Percentiles rank a stretch among this genome's conserved stretches.
phyloP scores from a whole-genome alignment of 2,113 vertebrate species.

The Hassar affinis region DNA sequence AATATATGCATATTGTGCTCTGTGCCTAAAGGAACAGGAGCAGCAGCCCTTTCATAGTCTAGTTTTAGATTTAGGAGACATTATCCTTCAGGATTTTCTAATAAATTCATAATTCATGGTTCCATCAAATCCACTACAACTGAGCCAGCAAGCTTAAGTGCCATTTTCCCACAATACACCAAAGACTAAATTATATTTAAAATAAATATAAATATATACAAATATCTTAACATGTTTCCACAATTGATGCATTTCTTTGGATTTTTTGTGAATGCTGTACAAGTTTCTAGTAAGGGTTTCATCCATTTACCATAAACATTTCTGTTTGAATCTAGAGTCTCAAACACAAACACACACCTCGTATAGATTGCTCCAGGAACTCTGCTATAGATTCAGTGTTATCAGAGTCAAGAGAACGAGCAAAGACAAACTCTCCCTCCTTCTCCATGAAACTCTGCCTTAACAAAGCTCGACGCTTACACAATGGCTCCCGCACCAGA shows the following conservation, averaged over 20 bases:
- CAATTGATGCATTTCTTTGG: too few species aligned
- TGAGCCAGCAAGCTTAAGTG: too few species aligned
- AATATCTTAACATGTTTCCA: too few species aligned
- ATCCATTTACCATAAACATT: not conserved
- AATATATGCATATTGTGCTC: not conserved
- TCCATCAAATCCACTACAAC: too few species aligned
- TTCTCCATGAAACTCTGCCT: conserved; percentile 79
- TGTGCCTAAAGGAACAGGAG: not conserved
- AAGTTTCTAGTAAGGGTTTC: too few species aligned
- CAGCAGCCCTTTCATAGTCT: not conserved
- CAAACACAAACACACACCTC: conserved; percentile 68
- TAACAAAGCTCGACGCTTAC: conserved; percentile 78
- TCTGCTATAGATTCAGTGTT: conserved; percentile 82
- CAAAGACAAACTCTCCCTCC: conserved; percentile 87
- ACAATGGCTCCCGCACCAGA: conserved; percentile 79
- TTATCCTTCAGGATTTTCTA: not conserved
- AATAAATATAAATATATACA: too few species aligned
- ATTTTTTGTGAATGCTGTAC: not conserved
- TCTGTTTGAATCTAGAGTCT: not conserved
- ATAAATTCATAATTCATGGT: too few species aligned
- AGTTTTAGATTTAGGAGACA: too few species aligned
- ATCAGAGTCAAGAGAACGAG: conserved; percentile 78
- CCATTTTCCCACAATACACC: too few species aligned
- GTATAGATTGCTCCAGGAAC: conserved; percentile 88
- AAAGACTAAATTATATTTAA: too few species aligned